Evolutionary conservation across 2,797 vertebrate species (phyloP), one percentile per base, ranked within the genome.

Genomic region (Darevskia nairensis): DNA sequence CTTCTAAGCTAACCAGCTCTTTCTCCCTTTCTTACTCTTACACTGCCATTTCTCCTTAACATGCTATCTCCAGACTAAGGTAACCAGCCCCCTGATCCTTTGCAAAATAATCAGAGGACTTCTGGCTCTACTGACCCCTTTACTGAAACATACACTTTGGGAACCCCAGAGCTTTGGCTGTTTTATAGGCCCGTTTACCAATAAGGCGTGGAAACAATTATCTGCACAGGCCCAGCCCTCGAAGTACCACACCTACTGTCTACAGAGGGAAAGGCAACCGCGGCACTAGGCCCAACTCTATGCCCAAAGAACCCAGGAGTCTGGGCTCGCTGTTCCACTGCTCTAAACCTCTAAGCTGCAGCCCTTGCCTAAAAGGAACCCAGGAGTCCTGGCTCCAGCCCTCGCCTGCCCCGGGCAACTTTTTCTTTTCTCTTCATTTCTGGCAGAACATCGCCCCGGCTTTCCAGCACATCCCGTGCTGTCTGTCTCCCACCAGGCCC

Each of bases 381-480:
- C n/a, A 25, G 69, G 68, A 27, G 76, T 79, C 66, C 15, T 66
- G 27, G 19, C 32, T 32, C 11, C 8, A 35, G 69, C 10, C 27
- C n/a, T 80, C 32, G 50, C 25, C 55, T 25, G 29, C n/a, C 69
- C 3, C 29, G 19, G 25, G n/a, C 39, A 66, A 68, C 25, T 68
- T 61, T 61, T 15, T 59, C 27, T 32, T 59, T 50, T 23, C 23
- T 19, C 13, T 75, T 41, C 32, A 21, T 68, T 66, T 27, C 46
- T 23, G 27, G 4, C 4, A 59, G 50, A 80, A 61, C 25, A 64
- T 7, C 3, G 27, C 15, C 61, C 72, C 23, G 50, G 44, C 23
- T 69, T 81, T 76, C 71, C 61, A 85, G 78, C 32, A 68, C 78
- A 86, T 82, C 81, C 78, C 72, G 41, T 17, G 13, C 61, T 8